Base-by-base conservation (phyloP, 2,113 vertebrate genomes). In the Etheostoma spectabile region DNA sequence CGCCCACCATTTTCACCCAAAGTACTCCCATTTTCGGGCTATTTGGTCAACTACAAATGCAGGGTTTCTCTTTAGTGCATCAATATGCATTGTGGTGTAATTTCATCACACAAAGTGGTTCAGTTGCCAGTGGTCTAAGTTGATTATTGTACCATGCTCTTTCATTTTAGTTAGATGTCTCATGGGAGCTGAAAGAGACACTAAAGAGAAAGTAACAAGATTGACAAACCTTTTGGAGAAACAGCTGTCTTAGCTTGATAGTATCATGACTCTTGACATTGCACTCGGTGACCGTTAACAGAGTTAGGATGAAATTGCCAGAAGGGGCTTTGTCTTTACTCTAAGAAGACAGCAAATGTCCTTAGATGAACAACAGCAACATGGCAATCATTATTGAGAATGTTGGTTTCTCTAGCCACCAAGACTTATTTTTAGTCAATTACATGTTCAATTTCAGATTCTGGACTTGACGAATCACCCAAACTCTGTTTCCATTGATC, bases 31-130 rank as follows among this genome's bases (percentile, higher is more conserved):
- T 82, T 68, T 88, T 74, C 60, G 0, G 51, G 15, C 73, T 78
- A 84, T 88, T 85, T 75, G 78, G 30, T 85, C 69, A 6, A 46
- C 30, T 57, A 24, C 74, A 86, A 86, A 83, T 24, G 27, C 71
- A 73, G 82, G 48, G 66, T 82, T 89, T 83, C 72, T 84, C 48
- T 75, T 69, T 65, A 63, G 60, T 24, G 46, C 82, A 85, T 87
- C 66, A 35, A 80, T 83, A 65, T 80, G 46, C 79, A 82, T 72
- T 38, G 48, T 22, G 77, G 51, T 51, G 75, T 90, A 78, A 92
- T 91, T 93, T 94, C 90, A 94, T 95, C 83, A 86, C 71, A 79
- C 91, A 93, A 93, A 95, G 93, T 92, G 92, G 80, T 88, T 85
- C 68, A 89, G 80, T 92, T 86, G 84, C 42, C 70, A 61, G 63